Base-by-base conservation (phyloP, 2,888 invertebrate species). In the Punctoribates punctum region DNA sequence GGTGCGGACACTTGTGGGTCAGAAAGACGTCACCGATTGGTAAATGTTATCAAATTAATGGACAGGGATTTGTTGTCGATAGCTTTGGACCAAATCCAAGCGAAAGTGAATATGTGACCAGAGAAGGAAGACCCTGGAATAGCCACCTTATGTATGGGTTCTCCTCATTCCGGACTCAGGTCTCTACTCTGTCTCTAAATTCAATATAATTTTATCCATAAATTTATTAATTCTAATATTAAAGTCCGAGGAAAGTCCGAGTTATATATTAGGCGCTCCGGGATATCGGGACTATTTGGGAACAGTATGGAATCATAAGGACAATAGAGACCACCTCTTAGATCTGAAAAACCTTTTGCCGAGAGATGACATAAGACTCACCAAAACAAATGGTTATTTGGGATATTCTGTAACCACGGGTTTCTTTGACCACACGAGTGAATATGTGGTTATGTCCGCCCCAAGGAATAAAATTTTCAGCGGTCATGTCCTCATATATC, bases 111-210 rank as follows among this genome's bases (percentile, higher is more conserved):
- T n/a, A n/a, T n/a, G n/a, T n/a, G n/a, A n/a, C n/a, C n/a, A n/a
- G n/a, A n/a, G n/a, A n/a, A n/a, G n/a, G n/a, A n/a, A n/a, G n/a
- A n/a, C n/a, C n/a, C n/a, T n/a, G n/a, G n/a, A n/a, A n/a, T n/a
- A n/a, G n/a, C n/a, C n/a, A n/a, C n/a, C n/a, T n/a, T n/a, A 65
- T 65, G 65, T 29, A 17, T 25, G 65, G 65, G 1, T 65, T 65
- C 17, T 27, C 65, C 1, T 65, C 65, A 11, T 9, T 17, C 3
- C n/a, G n/a, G n/a, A n/a, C n/a, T n/a, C n/a, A n/a, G n/a, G n/a
- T n/a, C n/a, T n/a, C n/a, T n/a, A n/a, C n/a, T n/a, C n/a, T n/a
- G n/a, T n/a, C n/a, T n/a, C n/a, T n/a, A n/a, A n/a, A n/a, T n/a
- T n/a, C n/a, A n/a, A n/a, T n/a, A n/a, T n/a, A n/a, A n/a, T n/a